Evolutionary conservation across 2,888 invertebrate species (phyloP).

Genomic region (Phania funesta): DNA sequence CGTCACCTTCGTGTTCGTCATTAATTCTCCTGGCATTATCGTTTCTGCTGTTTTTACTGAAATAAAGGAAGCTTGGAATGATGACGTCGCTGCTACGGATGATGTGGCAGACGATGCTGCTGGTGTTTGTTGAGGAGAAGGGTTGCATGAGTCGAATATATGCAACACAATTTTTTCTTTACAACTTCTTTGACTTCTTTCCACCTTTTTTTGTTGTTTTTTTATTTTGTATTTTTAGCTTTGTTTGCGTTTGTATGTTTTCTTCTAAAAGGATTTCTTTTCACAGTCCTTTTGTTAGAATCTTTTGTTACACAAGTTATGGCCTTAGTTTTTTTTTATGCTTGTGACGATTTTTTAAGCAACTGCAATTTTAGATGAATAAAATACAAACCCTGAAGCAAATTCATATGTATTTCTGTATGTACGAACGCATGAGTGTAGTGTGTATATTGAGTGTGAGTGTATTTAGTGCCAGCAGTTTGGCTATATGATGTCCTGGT

Average conservation of each 20-base stretch:
- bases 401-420: background rate
- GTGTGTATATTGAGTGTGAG: background rate
- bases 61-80: conserved; percentile 49
- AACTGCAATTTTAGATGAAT: conserved; percentile 50
- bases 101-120: conserved; percentile 28
- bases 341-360: conserved; percentile 39
- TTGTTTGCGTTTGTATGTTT: conserved; percentile 11
- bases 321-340: conserved; percentile 29
- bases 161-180: conserved; percentile 17
- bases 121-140: conserved; percentile 52
- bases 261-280: conserved; percentile 49
- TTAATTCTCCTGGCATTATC: conserved; percentile 45
- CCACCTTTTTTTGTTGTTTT: conserved; percentile 30
- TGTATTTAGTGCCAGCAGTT: conserved; percentile 44
- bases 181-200: conserved; percentile 72
- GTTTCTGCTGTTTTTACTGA: conserved; percentile 40
- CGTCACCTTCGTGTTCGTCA: conserved; percentile 64
- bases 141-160: conserved; percentile 36
- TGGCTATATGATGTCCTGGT: conserved; percentile 48
- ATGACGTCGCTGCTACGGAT: conserved; percentile 29
- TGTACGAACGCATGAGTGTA: background rate
- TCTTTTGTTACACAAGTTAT: conserved; percentile 52
- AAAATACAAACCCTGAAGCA: background rate
- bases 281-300: conserved; percentile 48
- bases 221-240: background rate